phyloP scores from a whole-genome alignment of 2,888 invertebrate species.

The Eucriotettix oculatus region DNA sequence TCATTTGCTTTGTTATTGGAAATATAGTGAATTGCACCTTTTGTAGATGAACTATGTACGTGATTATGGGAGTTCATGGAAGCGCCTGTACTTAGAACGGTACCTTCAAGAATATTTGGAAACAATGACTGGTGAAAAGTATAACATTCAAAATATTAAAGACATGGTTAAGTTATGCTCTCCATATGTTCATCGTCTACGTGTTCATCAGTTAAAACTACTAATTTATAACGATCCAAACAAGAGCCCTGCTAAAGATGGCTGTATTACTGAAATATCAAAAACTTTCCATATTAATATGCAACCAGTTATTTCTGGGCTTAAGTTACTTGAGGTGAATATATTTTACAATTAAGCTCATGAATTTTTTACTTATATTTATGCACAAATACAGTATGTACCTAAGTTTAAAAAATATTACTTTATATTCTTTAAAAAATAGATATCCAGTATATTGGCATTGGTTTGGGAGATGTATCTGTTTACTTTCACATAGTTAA shows the following conservation, averaged over 20 bases:
- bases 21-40: neutral
- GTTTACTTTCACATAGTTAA: no score
- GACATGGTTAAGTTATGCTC: slow-evolving; percentile 23
- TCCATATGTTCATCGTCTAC: slow-evolving; percentile 33
- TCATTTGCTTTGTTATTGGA: neutral
- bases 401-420: no score
- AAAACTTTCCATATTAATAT: no score
- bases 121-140: slow-evolving; percentile 23
- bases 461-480: no score
- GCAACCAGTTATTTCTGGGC: no score
- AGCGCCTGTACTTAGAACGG: slow-evolving; percentile 24
- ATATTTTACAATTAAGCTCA: neutral
- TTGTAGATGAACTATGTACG: slow-evolving; percentile 7
- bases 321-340: neutral
- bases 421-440: no score
- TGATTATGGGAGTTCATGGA: slow-evolving; percentile 23
- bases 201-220: slow-evolving; percentile 26
- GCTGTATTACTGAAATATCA: no score
- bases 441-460: no score
- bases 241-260: no score
- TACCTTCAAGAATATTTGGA: slow-evolving; percentile 23
- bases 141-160: slow-evolving; percentile 23
- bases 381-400: no score
- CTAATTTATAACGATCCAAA: no score
- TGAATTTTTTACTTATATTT: no score